A percentile compares a stretch with the other conserved stretches of the same genome.
phyloP scores from a whole-genome alignment of 2,797 vertebrate species.

The Lepus townsendii region DNA sequence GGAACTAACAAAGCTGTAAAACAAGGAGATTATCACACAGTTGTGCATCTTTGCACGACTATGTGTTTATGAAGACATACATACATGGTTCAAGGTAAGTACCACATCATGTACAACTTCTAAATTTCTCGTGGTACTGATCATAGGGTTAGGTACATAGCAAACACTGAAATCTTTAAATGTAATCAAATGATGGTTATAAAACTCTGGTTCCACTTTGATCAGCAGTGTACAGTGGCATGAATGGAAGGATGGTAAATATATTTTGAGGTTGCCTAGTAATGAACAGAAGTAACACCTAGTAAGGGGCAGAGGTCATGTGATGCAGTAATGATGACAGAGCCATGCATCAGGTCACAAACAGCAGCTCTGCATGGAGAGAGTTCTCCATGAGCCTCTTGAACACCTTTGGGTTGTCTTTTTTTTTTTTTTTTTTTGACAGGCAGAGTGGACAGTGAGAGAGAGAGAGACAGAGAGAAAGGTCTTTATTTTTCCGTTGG shows the following conservation, averaged over 20 bases:
- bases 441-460: no score
- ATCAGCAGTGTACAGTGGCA: background rate
- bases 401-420: background rate
- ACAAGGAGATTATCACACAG: background rate
- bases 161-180: background rate
- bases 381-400: background rate
- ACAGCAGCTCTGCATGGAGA: no score
- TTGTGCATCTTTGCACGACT: fast-evolving
- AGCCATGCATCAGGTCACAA: background rate
- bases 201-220: background rate
- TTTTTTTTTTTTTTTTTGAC: no score
- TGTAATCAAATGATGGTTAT: background rate
- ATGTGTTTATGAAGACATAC: background rate
- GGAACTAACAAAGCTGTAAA: background rate
- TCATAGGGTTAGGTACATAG: background rate
- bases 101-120: background rate
- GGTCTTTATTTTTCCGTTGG: no score
- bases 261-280: background rate
- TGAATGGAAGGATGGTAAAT: background rate
- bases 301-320: background rate
- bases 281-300: background rate
- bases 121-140: background rate
- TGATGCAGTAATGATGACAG: background rate
- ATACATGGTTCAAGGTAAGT: background rate
- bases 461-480: no score